phyloP scores from a whole-genome alignment of 2,797 vertebrate species.

The Pangasius mekongensis region DNA sequence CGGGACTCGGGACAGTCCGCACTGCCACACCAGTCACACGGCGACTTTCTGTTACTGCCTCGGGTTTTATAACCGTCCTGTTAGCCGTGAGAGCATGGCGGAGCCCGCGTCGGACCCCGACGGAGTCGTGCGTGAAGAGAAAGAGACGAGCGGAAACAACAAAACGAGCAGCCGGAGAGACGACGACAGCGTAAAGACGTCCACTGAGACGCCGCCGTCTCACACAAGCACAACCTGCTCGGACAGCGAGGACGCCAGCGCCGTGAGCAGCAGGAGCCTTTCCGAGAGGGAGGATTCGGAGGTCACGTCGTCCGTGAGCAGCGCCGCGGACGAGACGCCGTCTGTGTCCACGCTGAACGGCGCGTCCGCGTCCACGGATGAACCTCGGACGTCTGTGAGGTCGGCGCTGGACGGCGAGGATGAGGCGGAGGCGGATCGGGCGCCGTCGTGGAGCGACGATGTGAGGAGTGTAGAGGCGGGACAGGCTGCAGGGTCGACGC shows the following conservation, averaged over 20 bases:
- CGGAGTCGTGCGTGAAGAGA: background rate
- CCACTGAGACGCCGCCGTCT: background rate
- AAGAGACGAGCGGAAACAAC: background rate
- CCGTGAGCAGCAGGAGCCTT: conserved; percentile 40
- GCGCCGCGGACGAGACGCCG: conserved; percentile 68
- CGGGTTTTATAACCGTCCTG: accelerated
- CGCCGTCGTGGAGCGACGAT: background rate
- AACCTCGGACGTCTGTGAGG: conserved; percentile 60
- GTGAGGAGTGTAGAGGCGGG: conserved; percentile 24
- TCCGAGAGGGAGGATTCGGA: conserved; percentile 59
- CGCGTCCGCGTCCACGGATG: conserved; percentile 65
- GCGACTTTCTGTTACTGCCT: too few species aligned
- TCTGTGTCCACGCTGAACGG: conserved; percentile 74
- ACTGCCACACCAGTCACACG: background rate
- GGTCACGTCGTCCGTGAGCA: conserved; percentile 32
- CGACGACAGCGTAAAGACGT: background rate
- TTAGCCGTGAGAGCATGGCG: background rate
- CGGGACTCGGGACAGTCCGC: background rate
- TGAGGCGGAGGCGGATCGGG: conserved; percentile 14
- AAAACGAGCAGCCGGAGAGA: background rate
- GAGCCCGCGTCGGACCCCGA: background rate
- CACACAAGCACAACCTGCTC: background rate
- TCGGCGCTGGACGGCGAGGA: conserved; percentile 58
- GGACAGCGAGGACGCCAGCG: conserved; percentile 58
- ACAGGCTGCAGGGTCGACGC: conserved; percentile 38